These are phyloP conservation scores for Cremastinae sp. DNA, from an alignment of 2,888 invertebrate species.

Conservation along the genomic window DNA sequence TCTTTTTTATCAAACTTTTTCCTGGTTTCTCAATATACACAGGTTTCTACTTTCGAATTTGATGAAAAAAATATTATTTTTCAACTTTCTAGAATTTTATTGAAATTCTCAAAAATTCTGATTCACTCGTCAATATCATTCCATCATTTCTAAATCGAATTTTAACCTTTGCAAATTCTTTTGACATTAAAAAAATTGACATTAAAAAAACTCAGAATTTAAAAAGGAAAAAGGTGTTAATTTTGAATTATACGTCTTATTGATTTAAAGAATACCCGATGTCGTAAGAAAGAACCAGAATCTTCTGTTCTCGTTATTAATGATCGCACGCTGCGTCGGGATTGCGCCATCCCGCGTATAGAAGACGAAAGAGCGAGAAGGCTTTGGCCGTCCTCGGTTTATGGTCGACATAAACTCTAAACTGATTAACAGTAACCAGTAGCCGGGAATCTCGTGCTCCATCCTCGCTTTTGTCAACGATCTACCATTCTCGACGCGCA, in stretches of 20 bases:
- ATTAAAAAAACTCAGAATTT: conserved; percentile 3
- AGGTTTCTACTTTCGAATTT: too few species aligned
- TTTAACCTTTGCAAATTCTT: background rate
- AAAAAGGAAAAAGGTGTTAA: conserved; percentile 8
- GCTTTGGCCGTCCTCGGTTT: conserved; percentile 72
- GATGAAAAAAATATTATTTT: too few species aligned
- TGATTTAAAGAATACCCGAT: too few species aligned
- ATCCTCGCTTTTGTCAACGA: conserved; percentile 47
- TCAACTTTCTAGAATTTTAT: too few species aligned
- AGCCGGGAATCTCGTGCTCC: conserved; percentile 62
- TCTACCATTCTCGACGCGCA: conserved; percentile 75
- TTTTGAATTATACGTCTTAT: background rate
- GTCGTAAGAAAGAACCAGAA: too few species aligned
- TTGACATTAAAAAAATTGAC: conserved; percentile 5
- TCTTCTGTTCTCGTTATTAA: too few species aligned
- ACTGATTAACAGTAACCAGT: conserved; percentile 80
- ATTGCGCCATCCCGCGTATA: conserved; percentile 28
- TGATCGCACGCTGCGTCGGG: conserved; percentile 75
- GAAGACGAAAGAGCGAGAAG: conserved; percentile 45
- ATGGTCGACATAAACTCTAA: conserved; percentile 80
- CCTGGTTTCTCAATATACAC: too few species aligned
- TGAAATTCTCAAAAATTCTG: too few species aligned
- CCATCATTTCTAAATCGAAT: too few species aligned
- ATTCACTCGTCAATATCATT: too few species aligned
- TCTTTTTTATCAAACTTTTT: conserved; percentile 8